Percentiles rank a stretch among this genome's conserved stretches.
These are phyloP conservation scores for Philonicus albiceps DNA, from an alignment of 2,888 invertebrate genomes.

Conservation along the genomic window DNA sequence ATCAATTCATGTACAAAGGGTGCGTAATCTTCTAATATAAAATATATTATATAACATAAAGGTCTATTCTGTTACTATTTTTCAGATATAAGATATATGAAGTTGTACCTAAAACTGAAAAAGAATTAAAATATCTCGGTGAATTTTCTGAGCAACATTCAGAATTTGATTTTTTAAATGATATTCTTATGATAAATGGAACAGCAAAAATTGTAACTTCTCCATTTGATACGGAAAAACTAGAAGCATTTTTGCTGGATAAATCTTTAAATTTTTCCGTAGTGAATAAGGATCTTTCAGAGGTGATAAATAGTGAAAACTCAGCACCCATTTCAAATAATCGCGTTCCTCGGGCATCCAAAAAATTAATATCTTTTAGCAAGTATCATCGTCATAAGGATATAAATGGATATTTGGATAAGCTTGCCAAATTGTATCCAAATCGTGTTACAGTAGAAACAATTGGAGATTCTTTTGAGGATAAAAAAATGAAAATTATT, in stretches of 20 bases:
- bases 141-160: neutral
- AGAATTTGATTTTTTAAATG: neutral
- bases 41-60: no score
- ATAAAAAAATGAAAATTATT: slow-evolving; percentile 64
- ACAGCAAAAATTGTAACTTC: neutral
- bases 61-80: neutral
- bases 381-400: slow-evolving; percentile 51
- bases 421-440: slow-evolving; percentile 64
- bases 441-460: slow-evolving; percentile 65
- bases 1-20: neutral
- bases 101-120: neutral
- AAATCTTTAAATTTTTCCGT: neutral
- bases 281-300: neutral
- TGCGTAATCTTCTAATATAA: neutral
- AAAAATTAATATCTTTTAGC: neutral
- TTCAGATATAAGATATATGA: slow-evolving; percentile 9
- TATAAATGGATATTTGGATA: slow-evolving; percentile 66
- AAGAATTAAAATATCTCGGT: neutral
- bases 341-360: neutral
- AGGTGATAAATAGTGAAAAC: neutral
- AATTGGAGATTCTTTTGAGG: slow-evolving; percentile 70
- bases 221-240: neutral
- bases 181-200: neutral
- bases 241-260: neutral
- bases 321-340: neutral